Conservation (phyloP, 1,140 invertebrate species). For the Pogonomyrmex barbatus region DNA sequence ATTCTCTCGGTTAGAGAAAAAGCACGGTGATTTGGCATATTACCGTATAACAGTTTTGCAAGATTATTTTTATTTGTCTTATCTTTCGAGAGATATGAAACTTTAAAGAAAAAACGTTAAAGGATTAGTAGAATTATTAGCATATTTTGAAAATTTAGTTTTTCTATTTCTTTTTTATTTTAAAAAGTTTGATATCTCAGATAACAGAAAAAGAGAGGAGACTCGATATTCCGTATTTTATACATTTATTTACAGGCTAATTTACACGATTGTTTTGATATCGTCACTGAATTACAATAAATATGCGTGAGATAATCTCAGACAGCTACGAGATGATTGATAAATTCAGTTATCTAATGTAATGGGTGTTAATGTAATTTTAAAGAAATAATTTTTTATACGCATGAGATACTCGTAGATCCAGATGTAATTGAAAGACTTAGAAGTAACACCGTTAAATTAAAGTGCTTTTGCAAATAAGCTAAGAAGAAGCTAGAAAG, state of each 20-base stretch:
- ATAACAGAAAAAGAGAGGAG: neutral
- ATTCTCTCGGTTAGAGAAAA: neutral
- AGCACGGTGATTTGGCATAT: neutral
- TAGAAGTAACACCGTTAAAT: neutral
- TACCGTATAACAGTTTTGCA: neutral
- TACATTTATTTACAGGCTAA: constrained; percentile 86
- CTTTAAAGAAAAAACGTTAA: neutral
- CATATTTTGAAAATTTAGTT: neutral
- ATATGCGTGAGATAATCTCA: constrained; percentile 60
- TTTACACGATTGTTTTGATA: constrained; percentile 79
- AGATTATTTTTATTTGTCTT: neutral
- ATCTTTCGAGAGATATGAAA: neutral
- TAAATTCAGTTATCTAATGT: constrained; percentile 14
- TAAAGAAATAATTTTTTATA: neutral
- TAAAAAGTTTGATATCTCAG: neutral
- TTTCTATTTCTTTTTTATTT: neutral
- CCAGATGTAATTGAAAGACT: constrained; percentile 32
- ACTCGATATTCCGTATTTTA: constrained; percentile 73
- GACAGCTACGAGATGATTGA: constrained; percentile 4
- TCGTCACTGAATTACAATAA: constrained; percentile 72
- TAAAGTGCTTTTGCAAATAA: neutral
- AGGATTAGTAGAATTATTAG: neutral
- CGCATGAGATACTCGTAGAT: neutral
- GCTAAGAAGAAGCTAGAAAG: neutral
- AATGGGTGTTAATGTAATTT: constrained; percentile 3